Percentiles rank a stretch among this genome's conserved stretches.
These are phyloP conservation scores for Monomorium pharaonis DNA, from an alignment of 1,140 invertebrate species.

Conservation along the genomic window DNA sequence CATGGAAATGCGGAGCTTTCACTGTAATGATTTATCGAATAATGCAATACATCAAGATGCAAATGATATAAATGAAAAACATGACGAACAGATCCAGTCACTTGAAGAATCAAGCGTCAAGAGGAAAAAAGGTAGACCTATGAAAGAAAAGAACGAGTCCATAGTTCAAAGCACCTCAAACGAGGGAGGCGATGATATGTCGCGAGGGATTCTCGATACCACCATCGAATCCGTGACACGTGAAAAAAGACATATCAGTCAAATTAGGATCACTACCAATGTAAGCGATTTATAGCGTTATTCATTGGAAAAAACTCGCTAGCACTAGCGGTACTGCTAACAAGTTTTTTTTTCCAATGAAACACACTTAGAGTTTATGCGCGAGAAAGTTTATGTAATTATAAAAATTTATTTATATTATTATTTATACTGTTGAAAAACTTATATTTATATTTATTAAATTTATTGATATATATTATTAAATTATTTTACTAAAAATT, in stretches of 20 bases:
- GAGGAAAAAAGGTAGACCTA: conserved; percentile 69
- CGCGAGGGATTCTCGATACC: not conserved
- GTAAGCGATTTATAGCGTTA: conserved; percentile 47
- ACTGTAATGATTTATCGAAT: not conserved
- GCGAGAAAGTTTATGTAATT: no score
- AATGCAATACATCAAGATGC: not conserved
- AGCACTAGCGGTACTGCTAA: no score
- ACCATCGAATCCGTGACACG: not conserved
- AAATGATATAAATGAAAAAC: not conserved
- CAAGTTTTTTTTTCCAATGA: no score
- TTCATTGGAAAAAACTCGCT: no score
- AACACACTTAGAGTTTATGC: no score
- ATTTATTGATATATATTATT: no score
- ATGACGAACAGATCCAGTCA: conserved; percentile 7
- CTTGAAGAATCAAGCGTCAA: not conserved
- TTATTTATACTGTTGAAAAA: no score
- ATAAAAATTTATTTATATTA: no score
- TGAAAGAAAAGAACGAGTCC: conserved; percentile 23
- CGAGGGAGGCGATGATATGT: not conserved
- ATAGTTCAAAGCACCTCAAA: not conserved
- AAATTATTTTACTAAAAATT: no score
- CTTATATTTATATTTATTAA: no score
- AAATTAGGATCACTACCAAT: conserved; percentile 32
- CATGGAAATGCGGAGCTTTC: no score
- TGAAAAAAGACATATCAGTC: conserved; percentile 13